Evolutionary conservation across 2,888 invertebrate species (phyloP).

Genomic region (Chloroclystis v-ata): DNA sequence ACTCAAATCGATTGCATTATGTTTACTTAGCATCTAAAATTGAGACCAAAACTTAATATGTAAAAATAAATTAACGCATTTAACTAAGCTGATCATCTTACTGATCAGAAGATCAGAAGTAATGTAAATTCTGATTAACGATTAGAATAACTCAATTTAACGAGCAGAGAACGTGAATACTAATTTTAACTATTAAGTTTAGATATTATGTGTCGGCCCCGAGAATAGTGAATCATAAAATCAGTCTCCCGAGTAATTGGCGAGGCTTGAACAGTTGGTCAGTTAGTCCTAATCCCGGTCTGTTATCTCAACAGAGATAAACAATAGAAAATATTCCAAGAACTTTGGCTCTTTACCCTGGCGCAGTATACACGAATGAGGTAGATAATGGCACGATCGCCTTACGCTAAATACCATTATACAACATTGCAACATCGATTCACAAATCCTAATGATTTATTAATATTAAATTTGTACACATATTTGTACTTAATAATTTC

Average conservation of each 20-base stretch:
- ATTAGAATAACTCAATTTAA: too few relatives aligned
- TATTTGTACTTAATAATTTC: conserved; percentile 77
- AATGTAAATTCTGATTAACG: too few relatives aligned
- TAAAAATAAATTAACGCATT: background rate
- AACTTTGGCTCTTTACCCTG: conserved; percentile 73
- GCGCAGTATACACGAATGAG: conserved; percentile 57
- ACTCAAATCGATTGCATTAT: conserved; percentile 70
- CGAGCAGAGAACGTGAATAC: too few relatives aligned
- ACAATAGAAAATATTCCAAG: conserved; percentile 64
- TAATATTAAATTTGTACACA: conserved; percentile 72
- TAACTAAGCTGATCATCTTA: too few relatives aligned
- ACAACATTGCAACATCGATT: conserved; percentile 73
- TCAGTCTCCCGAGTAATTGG: conserved; percentile 61
- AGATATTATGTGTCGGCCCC: background rate
- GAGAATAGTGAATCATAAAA: conserved; percentile 36
- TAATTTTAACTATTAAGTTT: too few relatives aligned
- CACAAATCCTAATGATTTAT: conserved; percentile 60
- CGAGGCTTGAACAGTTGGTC: conserved; percentile 35
- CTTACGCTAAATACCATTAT: conserved; percentile 64
- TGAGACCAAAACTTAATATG: conserved; percentile 12
- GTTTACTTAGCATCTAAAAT: conserved; percentile 16
- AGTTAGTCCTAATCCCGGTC: conserved; percentile 35
- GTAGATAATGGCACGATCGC: conserved; percentile 68
- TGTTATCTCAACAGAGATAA: conserved; percentile 50
- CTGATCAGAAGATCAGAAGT: too few relatives aligned